These are phyloP conservation scores for Pelvicachromis taeniatus DNA, from an alignment of 2,113 vertebrate species.

Conservation along the genomic window DNA sequence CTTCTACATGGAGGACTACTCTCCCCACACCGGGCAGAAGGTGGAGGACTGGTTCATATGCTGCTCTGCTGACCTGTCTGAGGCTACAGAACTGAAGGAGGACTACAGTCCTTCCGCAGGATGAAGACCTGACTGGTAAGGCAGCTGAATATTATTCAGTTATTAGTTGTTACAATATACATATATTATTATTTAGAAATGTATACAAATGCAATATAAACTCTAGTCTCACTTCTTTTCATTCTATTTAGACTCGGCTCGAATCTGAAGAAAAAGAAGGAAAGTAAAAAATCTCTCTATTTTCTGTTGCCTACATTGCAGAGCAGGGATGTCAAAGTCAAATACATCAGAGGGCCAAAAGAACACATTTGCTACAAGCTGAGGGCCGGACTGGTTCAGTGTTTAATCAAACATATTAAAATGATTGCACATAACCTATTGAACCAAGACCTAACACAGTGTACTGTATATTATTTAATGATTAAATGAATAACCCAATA, in stretches of 20 bases:
- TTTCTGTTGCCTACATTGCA: not conserved
- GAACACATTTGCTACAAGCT: no score
- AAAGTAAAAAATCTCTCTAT: not conserved
- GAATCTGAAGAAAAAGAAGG: not conserved
- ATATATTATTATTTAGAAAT: not conserved
- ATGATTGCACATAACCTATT: no score
- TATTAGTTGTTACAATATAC: not conserved
- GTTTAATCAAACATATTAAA: no score
- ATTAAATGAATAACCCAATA: no score
- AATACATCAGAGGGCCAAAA: no score
- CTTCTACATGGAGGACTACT: not conserved
- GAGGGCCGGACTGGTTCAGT: no score
- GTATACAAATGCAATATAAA: not conserved
- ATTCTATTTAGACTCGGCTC: not conserved
- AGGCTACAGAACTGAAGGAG: not conserved
- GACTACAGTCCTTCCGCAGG: rapidly evolving
- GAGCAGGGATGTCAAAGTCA: no score
- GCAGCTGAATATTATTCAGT: not conserved
- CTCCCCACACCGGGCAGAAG: not conserved
- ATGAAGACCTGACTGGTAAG: not conserved
- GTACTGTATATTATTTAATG: no score
- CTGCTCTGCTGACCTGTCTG: not conserved
- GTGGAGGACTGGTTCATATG: not conserved
- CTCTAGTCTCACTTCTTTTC: not conserved
- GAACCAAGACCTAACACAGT: no score